A percentile compares a stretch with the other conserved stretches of the same genome.
Evolutionary conservation across 2,113 vertebrate species (phyloP).

Genomic region (Silurus glanis): DNA sequence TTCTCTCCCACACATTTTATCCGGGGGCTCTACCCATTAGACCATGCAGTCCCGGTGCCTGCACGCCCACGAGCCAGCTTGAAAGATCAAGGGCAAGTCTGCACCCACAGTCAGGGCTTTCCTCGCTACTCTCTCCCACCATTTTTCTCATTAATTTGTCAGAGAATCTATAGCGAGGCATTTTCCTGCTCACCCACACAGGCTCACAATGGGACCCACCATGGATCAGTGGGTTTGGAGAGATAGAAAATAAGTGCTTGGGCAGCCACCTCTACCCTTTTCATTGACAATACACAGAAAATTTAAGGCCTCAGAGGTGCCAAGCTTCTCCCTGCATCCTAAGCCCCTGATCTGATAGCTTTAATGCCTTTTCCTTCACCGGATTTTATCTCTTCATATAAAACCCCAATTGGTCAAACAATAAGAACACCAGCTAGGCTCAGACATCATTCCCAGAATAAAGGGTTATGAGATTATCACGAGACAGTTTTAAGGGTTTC

Average conservation of each 20-base stretch:
- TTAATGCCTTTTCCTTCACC: slow-evolving; percentile 2
- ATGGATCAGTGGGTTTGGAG: slow-evolving; percentile 44
- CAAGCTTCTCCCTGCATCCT: slow-evolving; percentile 18
- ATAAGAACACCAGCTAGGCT: neutral
- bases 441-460: neutral
- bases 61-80: slow-evolving; percentile 62
- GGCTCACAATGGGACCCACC: slow-evolving; percentile 49
- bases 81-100: slow-evolving; percentile 55
- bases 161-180: slow-evolving; percentile 73
- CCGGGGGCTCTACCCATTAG: slow-evolving; percentile 48
- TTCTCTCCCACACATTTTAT: slow-evolving; percentile 40
- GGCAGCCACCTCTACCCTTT: slow-evolving; percentile 46
- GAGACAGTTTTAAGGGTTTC: neutral
- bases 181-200: slow-evolving; percentile 66
- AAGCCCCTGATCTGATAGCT: neutral
- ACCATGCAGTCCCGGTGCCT: slow-evolving; percentile 62
- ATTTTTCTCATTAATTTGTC: slow-evolving; percentile 67
- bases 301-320: slow-evolving; percentile 47
- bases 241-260: slow-evolving; percentile 38
- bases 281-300: slow-evolving; percentile 44
- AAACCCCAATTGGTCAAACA: slow-evolving; percentile 5
- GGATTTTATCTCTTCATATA: neutral
- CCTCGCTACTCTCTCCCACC: slow-evolving; percentile 57
- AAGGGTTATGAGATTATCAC: neutral
- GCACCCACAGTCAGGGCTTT: slow-evolving; percentile 66